Percentiles rank a stretch among this genome's conserved stretches.
Conservation (phyloP, 2,113 vertebrate genomes). For the Nothoprocta perdicaria region DNA sequence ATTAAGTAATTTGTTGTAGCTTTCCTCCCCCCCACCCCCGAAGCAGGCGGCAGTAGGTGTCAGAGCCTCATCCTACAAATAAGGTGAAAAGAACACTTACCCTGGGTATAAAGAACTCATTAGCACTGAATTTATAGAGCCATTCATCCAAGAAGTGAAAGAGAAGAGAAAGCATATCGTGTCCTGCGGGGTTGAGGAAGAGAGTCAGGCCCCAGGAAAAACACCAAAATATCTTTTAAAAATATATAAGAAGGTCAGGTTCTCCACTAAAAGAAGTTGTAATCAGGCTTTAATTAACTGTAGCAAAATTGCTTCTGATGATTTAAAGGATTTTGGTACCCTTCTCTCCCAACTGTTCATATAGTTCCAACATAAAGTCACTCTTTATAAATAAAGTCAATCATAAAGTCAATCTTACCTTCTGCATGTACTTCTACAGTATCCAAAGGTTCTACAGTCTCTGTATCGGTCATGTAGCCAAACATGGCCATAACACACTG, state of each 20-base stretch:
- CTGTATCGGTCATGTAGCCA: conserved; percentile 96
- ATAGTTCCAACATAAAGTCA: fast-evolving
- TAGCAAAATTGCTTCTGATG: background rate
- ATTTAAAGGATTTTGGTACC: background rate
- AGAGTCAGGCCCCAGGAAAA: background rate
- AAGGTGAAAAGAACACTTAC: conserved; percentile 75
- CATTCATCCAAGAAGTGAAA: conserved; percentile 96
- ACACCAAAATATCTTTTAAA: background rate
- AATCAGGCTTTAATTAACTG: background rate
- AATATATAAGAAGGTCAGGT: background rate
- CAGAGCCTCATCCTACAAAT: background rate
- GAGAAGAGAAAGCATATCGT: conserved; percentile 92
- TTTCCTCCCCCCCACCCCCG: background rate
- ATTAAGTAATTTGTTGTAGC: background rate
- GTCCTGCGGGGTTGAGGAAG: conserved; percentile 76
- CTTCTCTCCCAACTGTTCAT: background rate
- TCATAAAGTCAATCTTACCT: conserved; percentile 74
- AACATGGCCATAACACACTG: conserved; percentile 98
- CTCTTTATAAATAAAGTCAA: fast-evolving
- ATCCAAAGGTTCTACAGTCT: conserved; percentile 90
- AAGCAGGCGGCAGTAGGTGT: background rate
- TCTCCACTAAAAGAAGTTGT: background rate
- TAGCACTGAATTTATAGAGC: conserved; percentile 95
- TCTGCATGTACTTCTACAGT: conserved; percentile 89
- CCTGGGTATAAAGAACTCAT: conserved; percentile 92